phyloP scores from a whole-genome alignment of 2,113 vertebrate genomes.

The Mugil cephalus region DNA sequence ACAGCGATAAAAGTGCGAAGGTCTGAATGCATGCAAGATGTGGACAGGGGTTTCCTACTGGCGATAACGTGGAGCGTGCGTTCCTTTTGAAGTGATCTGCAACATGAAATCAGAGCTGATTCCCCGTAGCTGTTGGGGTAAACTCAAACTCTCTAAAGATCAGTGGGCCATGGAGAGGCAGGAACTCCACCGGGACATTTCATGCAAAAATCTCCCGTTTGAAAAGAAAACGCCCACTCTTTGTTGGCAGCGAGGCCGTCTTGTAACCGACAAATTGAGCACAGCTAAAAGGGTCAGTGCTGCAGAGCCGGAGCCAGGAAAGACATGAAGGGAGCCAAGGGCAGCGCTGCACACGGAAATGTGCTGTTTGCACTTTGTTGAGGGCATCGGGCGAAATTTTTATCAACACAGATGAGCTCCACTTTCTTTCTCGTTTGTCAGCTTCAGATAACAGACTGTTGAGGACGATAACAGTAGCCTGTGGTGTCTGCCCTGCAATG shows the following conservation, averaged over 20 bases:
- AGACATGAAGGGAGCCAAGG: conserved; percentile 36
- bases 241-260: conserved; percentile 49
- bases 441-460: conserved; percentile 28
- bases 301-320: conserved; percentile 38
- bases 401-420: conserved; percentile 49
- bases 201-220: conserved; percentile 56
- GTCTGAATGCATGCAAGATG: conserved; percentile 23
- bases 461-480: conserved; percentile 44
- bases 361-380: conserved; percentile 38
- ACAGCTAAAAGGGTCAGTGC: conserved; percentile 59
- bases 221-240: conserved; percentile 71
- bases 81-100: conserved; percentile 64
- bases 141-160: conserved; percentile 47
- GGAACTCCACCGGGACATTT: conserved; percentile 41
- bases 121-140: conserved; percentile 42
- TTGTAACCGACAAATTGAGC: conserved; percentile 61
- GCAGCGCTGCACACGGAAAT: conserved; percentile 42
- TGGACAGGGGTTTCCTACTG: conserved; percentile 19
- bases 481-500: conserved; percentile 34
- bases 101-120: conserved; percentile 36
- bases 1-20: conserved; percentile 38
- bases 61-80: conserved; percentile 14
- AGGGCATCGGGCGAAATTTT: conserved; percentile 50
- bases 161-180: conserved; percentile 41
- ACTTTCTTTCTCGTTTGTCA: conserved; percentile 30